Evolutionary conservation across 2,888 invertebrate genomes (phyloP).

Genomic region (Drosophila histrio): DNA sequence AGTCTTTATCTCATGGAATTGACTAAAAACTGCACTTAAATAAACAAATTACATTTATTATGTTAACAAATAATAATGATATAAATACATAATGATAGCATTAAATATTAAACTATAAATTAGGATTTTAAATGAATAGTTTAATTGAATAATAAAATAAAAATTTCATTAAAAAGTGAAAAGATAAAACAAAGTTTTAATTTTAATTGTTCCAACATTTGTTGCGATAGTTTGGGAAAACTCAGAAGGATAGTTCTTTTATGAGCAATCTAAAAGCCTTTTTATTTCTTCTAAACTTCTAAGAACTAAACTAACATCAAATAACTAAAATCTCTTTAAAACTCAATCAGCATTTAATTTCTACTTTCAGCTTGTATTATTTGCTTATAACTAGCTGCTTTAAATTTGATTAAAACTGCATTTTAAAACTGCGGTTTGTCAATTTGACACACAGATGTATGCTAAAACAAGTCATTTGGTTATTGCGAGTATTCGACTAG

Average conservation of each 20-base stretch:
- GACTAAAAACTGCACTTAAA: background rate
- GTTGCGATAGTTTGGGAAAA: too few relatives aligned
- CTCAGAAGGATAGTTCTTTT: too few relatives aligned
- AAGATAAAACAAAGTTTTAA: too few relatives aligned
- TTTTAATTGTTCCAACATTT: too few relatives aligned
- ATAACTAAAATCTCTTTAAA: background rate
- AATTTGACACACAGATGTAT: background rate
- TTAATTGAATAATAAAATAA: too few relatives aligned
- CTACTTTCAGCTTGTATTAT: background rate
- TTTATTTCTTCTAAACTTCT: too few relatives aligned
- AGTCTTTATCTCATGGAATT: background rate
- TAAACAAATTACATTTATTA: background rate
- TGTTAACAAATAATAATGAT: background rate
- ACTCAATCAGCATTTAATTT: background rate
- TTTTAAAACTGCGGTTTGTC: constrained; percentile 4
- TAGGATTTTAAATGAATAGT: too few relatives aligned
- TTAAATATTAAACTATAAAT: too few relatives aligned
- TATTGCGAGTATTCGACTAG: background rate
- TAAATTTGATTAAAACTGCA: constrained; percentile 12
- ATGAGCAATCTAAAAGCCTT: too few relatives aligned
- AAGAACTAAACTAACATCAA: too few relatives aligned
- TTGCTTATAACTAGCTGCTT: background rate
- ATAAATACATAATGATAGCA: too few relatives aligned
- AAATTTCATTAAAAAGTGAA: too few relatives aligned
- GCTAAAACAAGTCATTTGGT: background rate